These are phyloP conservation scores for Cinara cedri DNA, from an alignment of 2,888 invertebrate genomes.

Conservation along the genomic window DNA sequence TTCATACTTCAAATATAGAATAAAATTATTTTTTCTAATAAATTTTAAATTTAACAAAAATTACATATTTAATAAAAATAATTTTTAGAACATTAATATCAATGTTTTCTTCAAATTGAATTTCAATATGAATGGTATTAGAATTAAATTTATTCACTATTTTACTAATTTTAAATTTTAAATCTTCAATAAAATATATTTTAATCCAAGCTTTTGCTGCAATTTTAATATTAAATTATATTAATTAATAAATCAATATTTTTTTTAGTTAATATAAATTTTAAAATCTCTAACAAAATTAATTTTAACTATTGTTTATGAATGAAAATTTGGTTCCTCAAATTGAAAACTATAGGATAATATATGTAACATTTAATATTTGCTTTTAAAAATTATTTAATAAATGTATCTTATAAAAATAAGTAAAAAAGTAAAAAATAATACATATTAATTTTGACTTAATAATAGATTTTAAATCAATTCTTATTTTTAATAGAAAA, in stretches of 20 bases:
- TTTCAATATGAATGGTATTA: constrained; percentile 28
- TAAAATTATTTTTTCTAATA: constrained; percentile 16
- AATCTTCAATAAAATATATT: constrained; percentile 22
- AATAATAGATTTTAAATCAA: constrained; percentile 58
- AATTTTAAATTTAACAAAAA: constrained; percentile 39
- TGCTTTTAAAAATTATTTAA: constrained; percentile 38
- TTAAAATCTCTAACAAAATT: constrained; percentile 61
- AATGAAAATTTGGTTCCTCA: constrained; percentile 35
- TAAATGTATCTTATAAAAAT: constrained; percentile 33
- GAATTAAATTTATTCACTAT: constrained; percentile 19
- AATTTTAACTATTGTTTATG: constrained; percentile 23
- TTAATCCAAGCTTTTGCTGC: constrained; percentile 29
- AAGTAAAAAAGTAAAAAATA: constrained; percentile 7
- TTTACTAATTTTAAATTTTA: constrained; percentile 12
- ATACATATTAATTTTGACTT: constrained; percentile 38
- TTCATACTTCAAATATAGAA: constrained; percentile 28
- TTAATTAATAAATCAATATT: constrained; percentile 20
- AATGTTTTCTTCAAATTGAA: constrained; percentile 10
- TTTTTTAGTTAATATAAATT: neutral
- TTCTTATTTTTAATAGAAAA: constrained; percentile 15
- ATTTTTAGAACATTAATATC: constrained; percentile 10
- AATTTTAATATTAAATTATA: neutral
- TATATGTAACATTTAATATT: constrained; percentile 17
- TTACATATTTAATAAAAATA: neutral
- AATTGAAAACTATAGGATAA: constrained; percentile 36